These are phyloP conservation scores for Hormaphis cornu DNA, from an alignment of 1,140 invertebrate genomes.

Conservation along the genomic window DNA sequence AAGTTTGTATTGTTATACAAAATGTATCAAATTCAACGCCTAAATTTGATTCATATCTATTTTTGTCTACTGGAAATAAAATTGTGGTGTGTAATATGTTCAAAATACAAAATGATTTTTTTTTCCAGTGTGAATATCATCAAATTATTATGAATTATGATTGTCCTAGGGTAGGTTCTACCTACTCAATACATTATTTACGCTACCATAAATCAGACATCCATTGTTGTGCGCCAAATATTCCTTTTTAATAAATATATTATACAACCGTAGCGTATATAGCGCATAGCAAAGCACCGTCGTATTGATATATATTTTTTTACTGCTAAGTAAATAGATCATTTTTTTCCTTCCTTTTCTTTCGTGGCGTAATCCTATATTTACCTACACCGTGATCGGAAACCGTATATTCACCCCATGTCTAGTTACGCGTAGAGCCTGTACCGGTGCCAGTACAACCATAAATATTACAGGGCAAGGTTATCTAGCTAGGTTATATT, in stretches of 20 bases:
- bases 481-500: too few relatives aligned
- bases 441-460: too few relatives aligned
- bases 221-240: background rate
- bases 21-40: too few relatives aligned
- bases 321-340: background rate
- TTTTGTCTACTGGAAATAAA: too few relatives aligned
- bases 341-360: background rate
- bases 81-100: too few relatives aligned
- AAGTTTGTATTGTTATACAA: too few relatives aligned
- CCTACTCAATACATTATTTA: background rate
- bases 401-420: too few relatives aligned
- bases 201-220: conserved; percentile 4
- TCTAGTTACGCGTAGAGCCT: too few relatives aligned
- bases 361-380: background rate
- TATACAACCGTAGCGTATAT: background rate
- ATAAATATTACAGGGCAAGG: too few relatives aligned
- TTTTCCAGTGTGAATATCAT: background rate
- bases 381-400: background rate
- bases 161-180: background rate
- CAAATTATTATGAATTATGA: background rate
- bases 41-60: too few relatives aligned
- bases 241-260: conserved; percentile 9
- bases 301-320: too few relatives aligned
- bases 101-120: too few relatives aligned
- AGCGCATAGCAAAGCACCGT: background rate